phyloP scores from a whole-genome alignment of 2,888 invertebrate genomes.

The Tenthredo livida region DNA sequence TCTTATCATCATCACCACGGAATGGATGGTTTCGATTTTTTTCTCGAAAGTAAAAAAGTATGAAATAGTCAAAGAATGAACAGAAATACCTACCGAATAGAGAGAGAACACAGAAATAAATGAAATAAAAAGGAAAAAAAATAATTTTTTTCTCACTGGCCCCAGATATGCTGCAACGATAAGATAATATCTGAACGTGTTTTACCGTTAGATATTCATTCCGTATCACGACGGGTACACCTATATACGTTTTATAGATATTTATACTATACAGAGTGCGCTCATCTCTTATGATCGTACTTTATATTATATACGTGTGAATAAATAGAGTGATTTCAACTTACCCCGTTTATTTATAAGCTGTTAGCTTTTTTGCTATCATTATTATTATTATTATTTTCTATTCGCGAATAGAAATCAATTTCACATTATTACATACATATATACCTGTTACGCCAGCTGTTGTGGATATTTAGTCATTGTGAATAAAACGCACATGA shows the following conservation, averaged over 20 bases:
- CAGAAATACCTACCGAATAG: not conserved
- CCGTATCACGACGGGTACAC: constrained; percentile 6
- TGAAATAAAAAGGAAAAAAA: not conserved
- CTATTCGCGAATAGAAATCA: not conserved
- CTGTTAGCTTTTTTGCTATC: not conserved
- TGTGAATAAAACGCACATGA: not conserved
- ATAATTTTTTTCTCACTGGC: not conserved
- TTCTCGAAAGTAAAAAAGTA: not conserved
- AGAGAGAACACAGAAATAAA: not conserved
- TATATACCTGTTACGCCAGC: not conserved
- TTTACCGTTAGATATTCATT: constrained; percentile 46
- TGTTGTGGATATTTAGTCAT: not conserved
- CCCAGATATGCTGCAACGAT: not conserved
- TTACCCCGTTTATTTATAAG: not conserved
- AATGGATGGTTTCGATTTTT: too few relatives aligned
- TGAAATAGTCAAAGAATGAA: too few relatives aligned
- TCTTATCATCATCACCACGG: too few relatives aligned
- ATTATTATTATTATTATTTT: not conserved
- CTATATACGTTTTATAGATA: not conserved
- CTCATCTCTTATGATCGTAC: not conserved
- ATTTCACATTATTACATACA: not conserved
- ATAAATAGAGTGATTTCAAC: not conserved
- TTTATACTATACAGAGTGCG: not conserved
- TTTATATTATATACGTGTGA: not conserved
- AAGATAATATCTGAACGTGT: constrained; percentile 22